Base-by-base conservation (phyloP, 92 coral and sea anemone species). In the Porites rus region DNA sequence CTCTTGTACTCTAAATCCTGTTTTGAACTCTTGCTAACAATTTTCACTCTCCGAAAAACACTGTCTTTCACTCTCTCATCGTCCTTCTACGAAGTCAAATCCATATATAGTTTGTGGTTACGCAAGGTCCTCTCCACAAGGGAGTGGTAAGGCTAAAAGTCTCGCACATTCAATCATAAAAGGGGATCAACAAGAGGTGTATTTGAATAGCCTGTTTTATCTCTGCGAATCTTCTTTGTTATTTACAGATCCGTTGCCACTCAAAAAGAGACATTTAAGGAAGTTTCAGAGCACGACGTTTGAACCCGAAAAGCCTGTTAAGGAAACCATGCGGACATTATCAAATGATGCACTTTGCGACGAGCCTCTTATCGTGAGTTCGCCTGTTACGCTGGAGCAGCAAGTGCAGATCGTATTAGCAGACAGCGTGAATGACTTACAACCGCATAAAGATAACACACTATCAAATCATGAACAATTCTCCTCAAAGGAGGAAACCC, bases 241-340 rank as follows among this genome's bases (percentile, higher is more conserved):
- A 38, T 38, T 38, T 6, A 38, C 86, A 92, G 94, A 86, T 38
- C 90, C 94, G 5, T 31, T 95, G 79, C 94, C 98, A 8, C 92
- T 93, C 8, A 95, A 95, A 89, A 95, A 95, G 56, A 88, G 98
- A 53, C 92, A 95, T 52, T 78, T 95, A 10, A 92, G 77, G 74
- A 90, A 51, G 19, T 92, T 75, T 74, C 91, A 82, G 68, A 73
- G 77, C 65, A 46, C 53, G 56, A 17, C 65, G 19, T 67, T 67
- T 3, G 83, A 76, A 66, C 1, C 53, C 6, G 75, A 69, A 50
- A 58, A 69, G 17, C 8, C 80, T 51, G 74, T 51, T 10, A 50
- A 20, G 46, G 53, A 22, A 38, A 53, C 76, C 14, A 7, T 18
- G 10, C 62, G 51, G 43, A 28, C 56, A 54, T 10, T 66, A 10